Evolutionary conservation across 2,888 invertebrate species (phyloP).

Genomic region (Ophion costatus): DNA sequence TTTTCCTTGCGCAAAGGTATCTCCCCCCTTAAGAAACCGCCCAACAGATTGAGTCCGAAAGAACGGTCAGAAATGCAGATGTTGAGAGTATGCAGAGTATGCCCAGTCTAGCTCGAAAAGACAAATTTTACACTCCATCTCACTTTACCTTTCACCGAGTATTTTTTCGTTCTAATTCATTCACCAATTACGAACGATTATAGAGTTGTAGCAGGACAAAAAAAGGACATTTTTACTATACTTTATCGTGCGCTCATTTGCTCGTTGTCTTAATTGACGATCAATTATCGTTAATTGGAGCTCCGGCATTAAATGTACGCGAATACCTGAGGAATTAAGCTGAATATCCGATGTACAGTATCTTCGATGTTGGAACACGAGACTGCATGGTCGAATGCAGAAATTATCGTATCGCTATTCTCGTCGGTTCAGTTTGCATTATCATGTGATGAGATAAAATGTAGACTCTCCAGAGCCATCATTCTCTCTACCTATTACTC

Average conservation of each 20-base stretch:
- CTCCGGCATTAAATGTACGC: neutral
- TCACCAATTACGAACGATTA: neutral
- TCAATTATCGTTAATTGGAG: conserved; percentile 1
- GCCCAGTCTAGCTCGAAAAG: too few species aligned
- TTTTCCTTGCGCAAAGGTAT: too few species aligned
- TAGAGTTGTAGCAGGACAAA: neutral
- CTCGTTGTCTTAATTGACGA: neutral
- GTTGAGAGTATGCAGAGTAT: too few species aligned
- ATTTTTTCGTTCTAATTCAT: neutral
- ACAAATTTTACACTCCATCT: too few species aligned
- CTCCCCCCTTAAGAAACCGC: too few species aligned
- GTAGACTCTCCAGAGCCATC: neutral
- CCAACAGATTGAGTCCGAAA: too few species aligned
- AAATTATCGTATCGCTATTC: conserved; percentile 8
- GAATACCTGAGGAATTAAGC: conserved; percentile 12
- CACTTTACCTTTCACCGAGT: neutral
- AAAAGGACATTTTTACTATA: too few species aligned
- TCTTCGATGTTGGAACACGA: conserved; percentile 1
- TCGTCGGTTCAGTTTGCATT: conserved; percentile 22
- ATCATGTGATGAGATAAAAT: conserved; percentile 34
- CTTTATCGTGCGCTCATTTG: neutral
- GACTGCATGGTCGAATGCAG: neutral
- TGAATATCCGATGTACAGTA: neutral
- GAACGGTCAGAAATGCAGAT: too few species aligned
- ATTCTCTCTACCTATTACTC: neutral